Evolutionary conservation across 2,797 vertebrate genomes (phyloP), one percentile per base, ranked within the genome.

Genomic region (Manis javanica): DNA sequence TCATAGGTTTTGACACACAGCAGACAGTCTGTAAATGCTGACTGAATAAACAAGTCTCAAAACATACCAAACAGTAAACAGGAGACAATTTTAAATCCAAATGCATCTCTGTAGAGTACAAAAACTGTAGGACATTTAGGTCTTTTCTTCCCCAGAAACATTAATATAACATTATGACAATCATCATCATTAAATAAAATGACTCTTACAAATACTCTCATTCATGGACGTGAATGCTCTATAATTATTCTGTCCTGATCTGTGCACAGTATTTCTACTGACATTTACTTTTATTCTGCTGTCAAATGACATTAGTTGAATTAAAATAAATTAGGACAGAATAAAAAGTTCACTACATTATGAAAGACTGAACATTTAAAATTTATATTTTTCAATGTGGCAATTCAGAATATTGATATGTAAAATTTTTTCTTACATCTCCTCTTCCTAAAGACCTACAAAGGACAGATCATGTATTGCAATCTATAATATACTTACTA

Each of bases 341-440:
- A 75, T 39, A 90, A 93, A 91, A 91, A 16, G 31, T 37, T 63
- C 74, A 74, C 24, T 64, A 34, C 21, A 64, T 78, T 72, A 66
- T 75, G 81, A 94, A 95, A 87, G 3, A 95, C 23, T 24, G 81
- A 68, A 64, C 42, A 77, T 64, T 83, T 81, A 86, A 42, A 53
- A 79, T 81, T 84, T 53, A 85, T 81, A 79, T 31, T 83, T 90
- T 92, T 75, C 31, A 77, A 69, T 57, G 72, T 71, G 64, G 26
- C 9, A 72, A 63, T 85, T 94, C 75, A 93, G 23, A 93, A 77
- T 94, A 66, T 10, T 66, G 61, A 81, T 2, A 77, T 74, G 75
- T 59, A 66, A 75, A 74, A 9, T 63, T 23, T 57, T 72, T 71
- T 75, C 57, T 61, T 69, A 24, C 46, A 37, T 64, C 31, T 81